These are phyloP conservation scores for Dicranocentrus wangi DNA, from an alignment of 2,888 invertebrate genomes.

Conservation along the genomic window DNA sequence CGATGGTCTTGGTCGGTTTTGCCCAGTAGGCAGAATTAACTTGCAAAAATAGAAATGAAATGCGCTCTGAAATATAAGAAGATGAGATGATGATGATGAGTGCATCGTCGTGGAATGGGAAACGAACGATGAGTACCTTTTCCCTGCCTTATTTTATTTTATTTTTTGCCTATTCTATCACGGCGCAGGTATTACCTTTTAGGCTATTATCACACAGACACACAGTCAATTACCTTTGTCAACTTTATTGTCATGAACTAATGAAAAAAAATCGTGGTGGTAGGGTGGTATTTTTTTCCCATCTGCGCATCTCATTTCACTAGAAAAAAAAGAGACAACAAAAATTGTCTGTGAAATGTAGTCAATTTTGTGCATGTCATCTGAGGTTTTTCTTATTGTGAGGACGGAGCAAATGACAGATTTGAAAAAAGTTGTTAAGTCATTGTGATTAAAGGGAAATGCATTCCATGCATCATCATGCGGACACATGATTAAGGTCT, in stretches of 20 bases:
- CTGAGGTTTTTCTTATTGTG: background rate
- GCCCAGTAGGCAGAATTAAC: constrained; percentile 47
- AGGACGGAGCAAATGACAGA: too few relatives aligned
- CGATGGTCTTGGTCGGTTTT: constrained; percentile 42
- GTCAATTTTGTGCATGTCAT: constrained; percentile 18
- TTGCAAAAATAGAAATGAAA: constrained; percentile 30
- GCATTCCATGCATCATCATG: too few relatives aligned
- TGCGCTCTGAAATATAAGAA: constrained; percentile 10
- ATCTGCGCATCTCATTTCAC: background rate
- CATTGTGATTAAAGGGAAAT: too few relatives aligned
- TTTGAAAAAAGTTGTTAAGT: too few relatives aligned
- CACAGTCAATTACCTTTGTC: constrained; percentile 17
- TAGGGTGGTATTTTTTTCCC: background rate
- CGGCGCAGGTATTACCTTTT: too few relatives aligned
- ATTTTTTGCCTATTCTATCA: too few relatives aligned
- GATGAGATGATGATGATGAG: too few relatives aligned
- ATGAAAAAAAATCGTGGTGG: constrained; percentile 4
- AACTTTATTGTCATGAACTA: constrained; percentile 20
- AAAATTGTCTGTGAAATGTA: background rate
- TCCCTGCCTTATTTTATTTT: too few relatives aligned
- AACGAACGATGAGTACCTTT: constrained; percentile 1
- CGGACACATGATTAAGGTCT: too few relatives aligned
- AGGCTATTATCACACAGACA: constrained; percentile 21
- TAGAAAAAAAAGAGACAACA: background rate
- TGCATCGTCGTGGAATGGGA: too few relatives aligned